These are phyloP conservation scores for Poeciliopsis paucimaculata DNA, from an alignment of 2,797 vertebrate genomes.

Conservation along the genomic window DNA sequence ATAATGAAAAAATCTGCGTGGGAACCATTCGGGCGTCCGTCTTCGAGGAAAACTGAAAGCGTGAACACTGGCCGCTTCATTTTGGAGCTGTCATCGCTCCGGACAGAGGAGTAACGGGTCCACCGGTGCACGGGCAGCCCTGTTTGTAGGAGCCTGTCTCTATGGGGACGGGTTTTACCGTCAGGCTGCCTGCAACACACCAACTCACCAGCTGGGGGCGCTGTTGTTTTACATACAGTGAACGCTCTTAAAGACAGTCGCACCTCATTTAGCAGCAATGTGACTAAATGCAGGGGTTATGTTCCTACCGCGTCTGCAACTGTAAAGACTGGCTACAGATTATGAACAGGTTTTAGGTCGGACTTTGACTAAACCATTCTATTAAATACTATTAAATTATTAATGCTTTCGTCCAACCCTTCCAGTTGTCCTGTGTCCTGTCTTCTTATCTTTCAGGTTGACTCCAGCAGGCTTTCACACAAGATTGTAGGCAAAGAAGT, in stretches of 20 bases:
- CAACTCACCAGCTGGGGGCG: slow-evolving; percentile 35
- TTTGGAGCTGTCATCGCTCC: slow-evolving; percentile 35
- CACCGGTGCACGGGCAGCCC: slow-evolving; percentile 27
- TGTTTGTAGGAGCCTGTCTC: slow-evolving; percentile 75
- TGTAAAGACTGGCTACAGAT: not conserved
- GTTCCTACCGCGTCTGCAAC: not conserved
- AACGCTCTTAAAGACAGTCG: not conserved
- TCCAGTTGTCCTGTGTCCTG: not conserved
- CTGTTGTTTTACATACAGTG: not conserved
- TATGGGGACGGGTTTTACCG: slow-evolving; percentile 72
- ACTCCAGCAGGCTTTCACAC: not conserved
- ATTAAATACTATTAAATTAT: not conserved
- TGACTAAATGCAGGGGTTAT: not conserved
- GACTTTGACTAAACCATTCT: not conserved
- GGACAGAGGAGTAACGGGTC: slow-evolving; percentile 3
- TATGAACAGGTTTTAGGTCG: not conserved
- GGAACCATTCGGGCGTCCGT: slow-evolving; percentile 33
- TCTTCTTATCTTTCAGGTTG: not conserved
- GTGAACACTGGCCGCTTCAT: slow-evolving; percentile 16
- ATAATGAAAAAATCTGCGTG: slow-evolving; percentile 47
- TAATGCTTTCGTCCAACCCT: not conserved
- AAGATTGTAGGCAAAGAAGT: not conserved
- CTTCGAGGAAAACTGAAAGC: slow-evolving; percentile 42
- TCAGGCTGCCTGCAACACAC: slow-evolving; percentile 11
- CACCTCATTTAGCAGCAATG: not conserved